Percentiles rank a stretch among this genome's conserved stretches.
Evolutionary conservation across 2,888 invertebrate species (phyloP).

Genomic region (Ypsolopha scabrella): DNA sequence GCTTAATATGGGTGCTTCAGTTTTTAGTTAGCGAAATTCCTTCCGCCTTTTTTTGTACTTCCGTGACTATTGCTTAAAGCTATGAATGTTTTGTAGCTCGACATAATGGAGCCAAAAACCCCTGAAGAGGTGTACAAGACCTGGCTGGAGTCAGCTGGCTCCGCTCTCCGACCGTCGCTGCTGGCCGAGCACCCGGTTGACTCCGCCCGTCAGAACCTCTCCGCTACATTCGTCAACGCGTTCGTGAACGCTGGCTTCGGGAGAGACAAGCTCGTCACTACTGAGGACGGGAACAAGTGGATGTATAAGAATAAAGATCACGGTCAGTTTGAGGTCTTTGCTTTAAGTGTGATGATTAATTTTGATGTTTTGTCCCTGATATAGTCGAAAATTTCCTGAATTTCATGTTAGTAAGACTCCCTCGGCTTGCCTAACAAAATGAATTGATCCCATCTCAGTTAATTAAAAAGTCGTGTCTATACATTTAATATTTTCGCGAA

Average conservation of each 20-base stretch:
- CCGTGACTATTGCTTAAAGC: no score
- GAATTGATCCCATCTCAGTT: no score
- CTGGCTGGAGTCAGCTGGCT: constrained; percentile 88
- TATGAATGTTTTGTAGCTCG: constrained; percentile 73
- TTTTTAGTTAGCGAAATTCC: no score
- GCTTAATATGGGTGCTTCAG: no score
- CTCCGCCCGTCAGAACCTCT: constrained; percentile 96
- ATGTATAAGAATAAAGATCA: constrained; percentile 98
- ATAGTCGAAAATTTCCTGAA: no score
- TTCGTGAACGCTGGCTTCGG: constrained; percentile 99
- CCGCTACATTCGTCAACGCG: constrained; percentile 98
- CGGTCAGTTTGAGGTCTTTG: constrained; percentile 36
- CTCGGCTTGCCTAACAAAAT: no score
- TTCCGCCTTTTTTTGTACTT: no score
- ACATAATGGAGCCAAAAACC: constrained; percentile 98
- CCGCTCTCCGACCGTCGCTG: constrained; percentile 76
- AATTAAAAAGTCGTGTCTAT: no score
- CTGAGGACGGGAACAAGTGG: constrained; percentile 87
- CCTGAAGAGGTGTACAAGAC: constrained; percentile 99
- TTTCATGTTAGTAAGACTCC: neutral
- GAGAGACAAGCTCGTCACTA: constrained; percentile 92
- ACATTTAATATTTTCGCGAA: no score
- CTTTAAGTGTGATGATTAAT: neutral
- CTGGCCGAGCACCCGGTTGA: constrained; percentile 84
- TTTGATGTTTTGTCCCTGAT: neutral